These are phyloP conservation scores for Martes flavigula DNA, from an alignment of 2,797 vertebrate species.

Conservation along the genomic window DNA sequence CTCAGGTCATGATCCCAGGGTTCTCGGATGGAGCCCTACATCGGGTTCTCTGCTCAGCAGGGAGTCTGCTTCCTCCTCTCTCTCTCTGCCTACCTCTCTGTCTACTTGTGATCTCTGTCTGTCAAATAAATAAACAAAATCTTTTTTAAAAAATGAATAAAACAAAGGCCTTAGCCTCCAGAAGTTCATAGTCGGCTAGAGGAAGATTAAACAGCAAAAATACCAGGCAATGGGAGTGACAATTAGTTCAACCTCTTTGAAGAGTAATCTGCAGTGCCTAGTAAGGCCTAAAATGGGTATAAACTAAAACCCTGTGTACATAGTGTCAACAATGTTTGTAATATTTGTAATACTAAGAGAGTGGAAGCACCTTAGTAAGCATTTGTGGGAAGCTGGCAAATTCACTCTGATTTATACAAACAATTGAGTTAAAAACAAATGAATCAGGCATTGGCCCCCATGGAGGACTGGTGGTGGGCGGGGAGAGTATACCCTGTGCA, in stretches of 20 bases:
- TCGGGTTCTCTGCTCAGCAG: no score
- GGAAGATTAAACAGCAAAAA: background rate
- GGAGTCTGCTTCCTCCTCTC: no score
- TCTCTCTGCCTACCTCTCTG: no score
- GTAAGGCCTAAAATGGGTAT: background rate
- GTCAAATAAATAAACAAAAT: no score
- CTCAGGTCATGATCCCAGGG: no score
- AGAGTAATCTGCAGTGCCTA: background rate
- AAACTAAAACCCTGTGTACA: background rate
- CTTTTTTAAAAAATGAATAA: background rate
- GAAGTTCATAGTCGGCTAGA: background rate
- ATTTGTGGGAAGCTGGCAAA: background rate
- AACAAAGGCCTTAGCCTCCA: background rate
- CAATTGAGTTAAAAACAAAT: conserved; percentile 11
- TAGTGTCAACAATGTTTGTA: background rate
- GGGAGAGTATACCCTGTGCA: background rate
- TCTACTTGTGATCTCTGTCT: no score
- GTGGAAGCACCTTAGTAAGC: background rate
- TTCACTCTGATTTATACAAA: background rate
- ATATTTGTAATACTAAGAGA: conserved; percentile 14
- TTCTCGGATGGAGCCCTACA: no score
- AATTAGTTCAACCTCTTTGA: background rate
- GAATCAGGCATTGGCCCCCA: background rate
- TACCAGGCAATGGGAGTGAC: background rate
- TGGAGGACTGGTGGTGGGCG: background rate